Evolutionary conservation across 1,140 invertebrate genomes (phyloP), one percentile per base, ranked within the genome.

Genomic region (Drosophila persimilis): DNA sequence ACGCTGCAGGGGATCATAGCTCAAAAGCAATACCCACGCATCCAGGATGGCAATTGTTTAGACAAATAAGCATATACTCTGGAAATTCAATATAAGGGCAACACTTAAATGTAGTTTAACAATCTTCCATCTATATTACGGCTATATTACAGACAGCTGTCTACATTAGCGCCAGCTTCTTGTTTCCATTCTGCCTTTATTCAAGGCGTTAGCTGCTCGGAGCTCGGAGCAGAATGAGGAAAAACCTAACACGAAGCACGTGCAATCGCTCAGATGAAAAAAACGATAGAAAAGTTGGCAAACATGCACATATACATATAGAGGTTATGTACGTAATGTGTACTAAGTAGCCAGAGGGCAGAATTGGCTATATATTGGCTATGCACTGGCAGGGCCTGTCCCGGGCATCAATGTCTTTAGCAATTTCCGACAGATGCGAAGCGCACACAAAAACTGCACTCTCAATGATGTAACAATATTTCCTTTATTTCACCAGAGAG

Each of bases 81-180:
- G 3, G 2, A 9, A 69, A 69, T 52, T 56, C 62, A 52, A 69
- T 85, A 73, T 26, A n/a, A 41, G 24, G 67, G 67, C 44, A 57
- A 58, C 64, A 71, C 67, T 70, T 59, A 58, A 71, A 59, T 51
- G 51, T 71, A 71, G 45, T 69, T 69, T 69, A 69, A 55, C 64
- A 57, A 69, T 69, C 57, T 69, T 52, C 63, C 67, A 67, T 69
- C 63, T 43, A 44, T 57, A 58, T 73, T 65, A 53, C 59, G 39
- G 65, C 67, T 39, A 57, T 52, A 45, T 66, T 86, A 65, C 62
- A 70, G 77, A 64, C 80, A 84, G 81, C 80, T 86, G 80, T 80
- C 77, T 73, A 65, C 60, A 61, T 69, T 24, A 78, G 63, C 73
- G 59, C 57, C 70, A 60, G 73, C 66, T 71, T 39, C 51, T 46